A percentile compares a stretch with the other conserved stretches of the same genome.
phyloP scores from a whole-genome alignment of 2,888 invertebrate genomes.

The Hydrotaea cyrtoneurina region DNA sequence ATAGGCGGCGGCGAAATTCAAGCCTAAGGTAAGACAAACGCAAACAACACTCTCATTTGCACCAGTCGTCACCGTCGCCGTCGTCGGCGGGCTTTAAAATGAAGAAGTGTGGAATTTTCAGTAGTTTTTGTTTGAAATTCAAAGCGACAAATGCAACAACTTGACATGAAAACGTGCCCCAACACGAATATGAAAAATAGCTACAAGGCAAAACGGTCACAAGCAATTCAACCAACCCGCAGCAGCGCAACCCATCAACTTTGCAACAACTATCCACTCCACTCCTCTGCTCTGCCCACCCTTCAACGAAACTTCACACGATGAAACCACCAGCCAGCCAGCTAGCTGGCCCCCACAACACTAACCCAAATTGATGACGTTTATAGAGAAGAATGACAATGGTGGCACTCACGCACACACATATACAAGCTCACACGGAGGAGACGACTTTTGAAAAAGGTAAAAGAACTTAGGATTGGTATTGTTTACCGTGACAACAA shows the following conservation, averaged over 20 bases:
- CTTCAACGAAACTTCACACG: not conserved
- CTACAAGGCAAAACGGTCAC: constrained; percentile 63
- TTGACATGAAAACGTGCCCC: constrained; percentile 67
- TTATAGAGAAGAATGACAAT: constrained; percentile 62
- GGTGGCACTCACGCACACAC: constrained; percentile 3
- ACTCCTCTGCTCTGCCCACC: too few relatives aligned
- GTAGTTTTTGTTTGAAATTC: constrained; percentile 41
- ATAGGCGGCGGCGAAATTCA: constrained; percentile 61
- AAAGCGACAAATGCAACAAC: constrained; percentile 67
- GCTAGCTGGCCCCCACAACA: too few relatives aligned
- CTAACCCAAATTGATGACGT: constrained; percentile 67
- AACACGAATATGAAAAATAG: constrained; percentile 65
- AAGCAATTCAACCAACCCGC: constrained; percentile 18
- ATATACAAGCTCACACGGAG: too few relatives aligned
- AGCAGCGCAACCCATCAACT: not conserved
- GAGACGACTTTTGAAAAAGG: constrained; percentile 10
- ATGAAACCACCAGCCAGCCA: not conserved
- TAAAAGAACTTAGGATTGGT: constrained; percentile 40
- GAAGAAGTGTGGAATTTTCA: constrained; percentile 1
- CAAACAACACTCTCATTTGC: constrained; percentile 29
- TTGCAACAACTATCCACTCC: too few relatives aligned
- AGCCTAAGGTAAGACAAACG: constrained; percentile 49
- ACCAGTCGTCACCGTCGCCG: not conserved
- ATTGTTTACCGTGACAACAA: constrained; percentile 49
- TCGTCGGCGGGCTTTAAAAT: not conserved